Evolutionary conservation across 1,140 invertebrate genomes (phyloP), one percentile per base, ranked within the genome.

Genomic region (Anastatus disparis): DNA sequence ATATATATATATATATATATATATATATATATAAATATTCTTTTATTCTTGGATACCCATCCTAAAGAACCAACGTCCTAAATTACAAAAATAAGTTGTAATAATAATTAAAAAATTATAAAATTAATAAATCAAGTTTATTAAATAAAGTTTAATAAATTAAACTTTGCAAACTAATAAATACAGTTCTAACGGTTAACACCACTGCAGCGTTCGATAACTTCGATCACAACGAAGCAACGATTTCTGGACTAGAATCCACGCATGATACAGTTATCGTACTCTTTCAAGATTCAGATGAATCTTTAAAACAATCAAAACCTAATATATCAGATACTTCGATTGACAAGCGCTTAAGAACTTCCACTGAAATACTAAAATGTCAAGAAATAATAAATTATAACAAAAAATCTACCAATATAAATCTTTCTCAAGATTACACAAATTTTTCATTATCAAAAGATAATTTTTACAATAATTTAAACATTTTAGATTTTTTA

Each of bases 161-260:
- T n/a, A n/a, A n/a, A n/a, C n/a, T n/a, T n/a, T n/a, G n/a, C n/a
- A n/a, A n/a, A n/a, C n/a, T n/a, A n/a, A n/a, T n/a, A n/a, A n/a
- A n/a, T n/a, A n/a, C n/a, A n/a, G n/a, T n/a, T n/a, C n/a, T n/a
- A n/a, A n/a, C n/a, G n/a, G n/a, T n/a, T n/a, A n/a, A n/a, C n/a
- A n/a, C n/a, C n/a, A 59, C 48, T 31, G 71, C 13, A 13, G 55
- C 65, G 2, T 73, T 76, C 40, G 72, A 74, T 26, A 74, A 74
- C 50, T 74, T 72, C 59, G 72, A 76, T 31, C 66, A 76, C 48
- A 48, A 72, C 7, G 72, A 69, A 62, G 46, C n/a, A 12, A 74
- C 72, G 3, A 31, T 52, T 26, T 71, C 69, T 6, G 74, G 70
- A 13, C 35, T 69, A 22, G 50, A 71, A 38, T 61, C 59, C 3